These are phyloP conservation scores for Miniopterus natalensis DNA, from an alignment of 2,113 vertebrate genomes.

Conservation along the genomic window DNA sequence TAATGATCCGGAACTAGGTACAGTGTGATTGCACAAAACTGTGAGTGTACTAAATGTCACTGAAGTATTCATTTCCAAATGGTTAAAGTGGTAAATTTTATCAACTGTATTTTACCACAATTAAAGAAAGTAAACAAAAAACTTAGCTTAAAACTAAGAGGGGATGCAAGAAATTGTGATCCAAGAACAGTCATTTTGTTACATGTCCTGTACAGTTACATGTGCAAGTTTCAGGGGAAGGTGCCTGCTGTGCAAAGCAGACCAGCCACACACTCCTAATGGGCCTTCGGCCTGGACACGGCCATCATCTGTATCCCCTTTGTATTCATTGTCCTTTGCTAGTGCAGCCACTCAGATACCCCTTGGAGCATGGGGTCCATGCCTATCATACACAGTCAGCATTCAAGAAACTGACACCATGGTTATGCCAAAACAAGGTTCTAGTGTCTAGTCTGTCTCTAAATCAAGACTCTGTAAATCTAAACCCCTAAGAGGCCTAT, in stretches of 20 bases:
- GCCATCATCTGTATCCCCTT: too few species aligned
- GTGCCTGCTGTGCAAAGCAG: neutral
- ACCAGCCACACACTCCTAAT: fast-evolving
- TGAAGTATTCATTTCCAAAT: neutral
- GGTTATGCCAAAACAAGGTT: neutral
- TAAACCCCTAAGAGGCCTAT: neutral
- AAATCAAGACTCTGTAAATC: conserved; percentile 23
- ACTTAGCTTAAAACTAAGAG: neutral
- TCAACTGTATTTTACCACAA: neutral
- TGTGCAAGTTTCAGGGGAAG: neutral
- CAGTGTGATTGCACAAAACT: neutral
- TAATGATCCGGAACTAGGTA: neutral
- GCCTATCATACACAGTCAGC: neutral
- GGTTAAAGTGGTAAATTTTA: neutral
- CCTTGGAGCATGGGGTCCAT: fast-evolving
- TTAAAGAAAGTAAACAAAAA: neutral
- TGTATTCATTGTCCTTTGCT: neutral
- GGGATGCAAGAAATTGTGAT: fast-evolving
- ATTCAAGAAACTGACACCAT: neutral
- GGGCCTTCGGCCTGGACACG: neutral
- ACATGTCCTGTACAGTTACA: fast-evolving
- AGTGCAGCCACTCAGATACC: neutral
- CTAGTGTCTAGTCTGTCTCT: neutral
- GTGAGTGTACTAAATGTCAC: neutral
- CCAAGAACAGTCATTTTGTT: neutral